Percentiles rank a stretch among this genome's conserved stretches.
phyloP scores from a whole-genome alignment of 2,113 vertebrate species.

The Scophthalmus maximus region DNA sequence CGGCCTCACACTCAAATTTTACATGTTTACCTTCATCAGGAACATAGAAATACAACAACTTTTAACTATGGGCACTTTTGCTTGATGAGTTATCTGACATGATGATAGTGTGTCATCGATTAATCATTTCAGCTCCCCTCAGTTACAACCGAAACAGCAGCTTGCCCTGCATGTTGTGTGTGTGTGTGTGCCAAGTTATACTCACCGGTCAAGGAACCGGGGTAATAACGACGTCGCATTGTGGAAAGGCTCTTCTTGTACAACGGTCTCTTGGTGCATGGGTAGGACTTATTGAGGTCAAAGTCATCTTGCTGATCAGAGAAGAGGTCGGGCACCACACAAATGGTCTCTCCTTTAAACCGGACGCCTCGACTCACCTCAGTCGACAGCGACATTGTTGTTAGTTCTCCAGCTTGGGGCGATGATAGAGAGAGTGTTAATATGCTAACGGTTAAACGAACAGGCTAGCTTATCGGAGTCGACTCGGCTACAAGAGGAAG shows the following conservation, averaged over 20 bases:
- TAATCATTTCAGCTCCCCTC: too few relatives aligned
- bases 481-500: too few relatives aligned
- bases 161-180: too few relatives aligned
- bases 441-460: background rate
- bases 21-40: too few relatives aligned
- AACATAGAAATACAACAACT: too few relatives aligned
- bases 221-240: constrained; percentile 74
- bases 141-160: too few relatives aligned
- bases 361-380: constrained; percentile 11
- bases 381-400: constrained; percentile 70
- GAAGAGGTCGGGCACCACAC: constrained; percentile 49
- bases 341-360: constrained; percentile 64
- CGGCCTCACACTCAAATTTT: too few relatives aligned
- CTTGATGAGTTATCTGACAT: too few relatives aligned
- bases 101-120: too few relatives aligned
- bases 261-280: constrained; percentile 58
- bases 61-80: too few relatives aligned
- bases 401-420: constrained; percentile 6
- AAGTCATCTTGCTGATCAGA: constrained; percentile 62
- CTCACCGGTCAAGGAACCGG: constrained; percentile 79
- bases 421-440: background rate
- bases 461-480: background rate
- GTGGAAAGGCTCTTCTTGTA: constrained; percentile 71
- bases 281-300: constrained; percentile 78
- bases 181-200: background rate